phyloP scores from a whole-genome alignment of 2,113 vertebrate genomes.

The Lontra canadensis region DNA sequence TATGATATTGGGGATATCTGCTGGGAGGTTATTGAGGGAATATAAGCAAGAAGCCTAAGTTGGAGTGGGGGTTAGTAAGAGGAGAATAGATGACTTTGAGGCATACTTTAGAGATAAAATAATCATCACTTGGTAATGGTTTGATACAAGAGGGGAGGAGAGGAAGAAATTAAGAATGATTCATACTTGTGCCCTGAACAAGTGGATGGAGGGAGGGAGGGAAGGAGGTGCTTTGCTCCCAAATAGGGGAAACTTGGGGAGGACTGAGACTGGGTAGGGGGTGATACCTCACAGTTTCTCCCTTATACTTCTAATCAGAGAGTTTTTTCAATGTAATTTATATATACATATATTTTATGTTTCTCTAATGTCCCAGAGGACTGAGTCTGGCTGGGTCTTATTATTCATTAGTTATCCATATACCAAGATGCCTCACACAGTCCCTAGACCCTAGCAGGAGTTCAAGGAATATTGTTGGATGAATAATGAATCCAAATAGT shows the following conservation, averaged over 20 bases:
- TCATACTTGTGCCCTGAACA: not conserved
- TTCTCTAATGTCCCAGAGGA: not conserved
- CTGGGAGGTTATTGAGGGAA: not conserved
- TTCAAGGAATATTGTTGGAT: slow-evolving; percentile 7
- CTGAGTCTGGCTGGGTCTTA: not conserved
- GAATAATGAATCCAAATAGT: slow-evolving; percentile 21
- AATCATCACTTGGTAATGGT: not conserved
- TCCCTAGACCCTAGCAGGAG: not conserved
- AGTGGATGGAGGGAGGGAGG: not conserved
- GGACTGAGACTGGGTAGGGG: not conserved
- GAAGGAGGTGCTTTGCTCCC: not conserved
- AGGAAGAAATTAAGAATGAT: not conserved
- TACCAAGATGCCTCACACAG: not conserved
- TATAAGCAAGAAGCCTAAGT: not conserved
- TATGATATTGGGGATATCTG: not conserved
- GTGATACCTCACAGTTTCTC: not conserved
- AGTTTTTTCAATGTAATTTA: not conserved
- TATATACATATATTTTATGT: not conserved
- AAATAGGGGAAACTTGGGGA: not conserved
- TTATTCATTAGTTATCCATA: not conserved
- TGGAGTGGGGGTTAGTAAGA: not conserved
- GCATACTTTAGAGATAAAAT: not conserved
- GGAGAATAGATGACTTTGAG: not conserved
- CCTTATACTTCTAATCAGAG: not conserved
- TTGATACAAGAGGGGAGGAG: not conserved